A percentile compares a stretch with the other conserved stretches of the same genome.
Evolutionary conservation across 2,113 vertebrate species (phyloP).

Genomic region (Chloebia gouldiae): DNA sequence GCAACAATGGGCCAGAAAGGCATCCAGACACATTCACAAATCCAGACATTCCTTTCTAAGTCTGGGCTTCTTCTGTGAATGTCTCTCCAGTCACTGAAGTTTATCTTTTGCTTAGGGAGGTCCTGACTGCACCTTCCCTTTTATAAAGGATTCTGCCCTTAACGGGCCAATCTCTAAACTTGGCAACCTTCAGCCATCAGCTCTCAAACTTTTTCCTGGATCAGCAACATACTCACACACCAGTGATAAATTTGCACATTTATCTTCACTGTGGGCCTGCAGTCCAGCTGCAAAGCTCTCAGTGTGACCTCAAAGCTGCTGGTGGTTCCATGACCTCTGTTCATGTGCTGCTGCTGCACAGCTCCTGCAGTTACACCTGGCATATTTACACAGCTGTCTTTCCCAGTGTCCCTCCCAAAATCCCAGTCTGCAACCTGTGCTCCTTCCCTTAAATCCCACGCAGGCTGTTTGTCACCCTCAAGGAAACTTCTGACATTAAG

Average conservation of each 20-base stretch:
- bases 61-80: neutral
- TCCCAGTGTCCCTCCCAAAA: neutral
- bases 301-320: neutral
- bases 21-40: neutral
- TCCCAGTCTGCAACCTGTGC: neutral
- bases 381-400: neutral
- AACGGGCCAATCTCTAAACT: neutral
- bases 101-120: neutral
- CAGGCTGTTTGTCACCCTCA: neutral
- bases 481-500: neutral
- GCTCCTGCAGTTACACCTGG: neutral
- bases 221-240: neutral
- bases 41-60: neutral
- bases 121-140: neutral
- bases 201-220: neutral
- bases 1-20: neutral
- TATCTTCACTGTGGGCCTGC: neutral
- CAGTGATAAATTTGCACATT: constrained; percentile 12
- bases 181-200: neutral
- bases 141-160: neutral
- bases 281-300: neutral
- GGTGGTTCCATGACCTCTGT: neutral
- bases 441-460: neutral
- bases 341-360: neutral
- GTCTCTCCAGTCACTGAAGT: neutral